phyloP scores from a whole-genome alignment of 2,797 vertebrate genomes.

The Spizella passerina region DNA sequence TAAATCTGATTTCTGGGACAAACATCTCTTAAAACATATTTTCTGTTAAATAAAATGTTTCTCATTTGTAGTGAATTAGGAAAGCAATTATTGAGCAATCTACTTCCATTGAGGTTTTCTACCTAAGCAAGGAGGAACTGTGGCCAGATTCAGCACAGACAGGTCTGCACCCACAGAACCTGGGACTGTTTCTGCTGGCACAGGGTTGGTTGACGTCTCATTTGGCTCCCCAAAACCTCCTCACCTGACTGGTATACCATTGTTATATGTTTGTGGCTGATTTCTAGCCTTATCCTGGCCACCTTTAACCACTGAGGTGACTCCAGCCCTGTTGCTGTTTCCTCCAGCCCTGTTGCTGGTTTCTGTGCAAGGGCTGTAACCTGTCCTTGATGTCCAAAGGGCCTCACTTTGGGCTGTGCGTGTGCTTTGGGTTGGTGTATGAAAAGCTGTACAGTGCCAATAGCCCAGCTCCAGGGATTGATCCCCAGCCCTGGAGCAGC shows the following conservation, averaged over 20 bases:
- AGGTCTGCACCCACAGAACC: background rate
- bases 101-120: background rate
- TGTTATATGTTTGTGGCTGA: background rate
- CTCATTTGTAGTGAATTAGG: background rate
- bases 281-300: background rate
- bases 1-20: background rate
- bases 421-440: rapidly evolving
- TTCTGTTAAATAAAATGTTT: background rate
- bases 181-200: background rate
- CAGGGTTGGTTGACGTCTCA: background rate
- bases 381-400: background rate
- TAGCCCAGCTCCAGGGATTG: background rate
- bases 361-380: background rate
- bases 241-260: background rate
- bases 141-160: background rate
- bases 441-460: background rate
- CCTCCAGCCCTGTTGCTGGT: background rate
- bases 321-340: background rate
- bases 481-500: background rate
- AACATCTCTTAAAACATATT: background rate
- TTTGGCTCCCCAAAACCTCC: background rate
- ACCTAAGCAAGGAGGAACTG: background rate
- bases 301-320: background rate
- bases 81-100: background rate
- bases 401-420: background rate